Conservation (phyloP, 1,140 invertebrate species). For the Hydropsyche tenuis region DNA sequence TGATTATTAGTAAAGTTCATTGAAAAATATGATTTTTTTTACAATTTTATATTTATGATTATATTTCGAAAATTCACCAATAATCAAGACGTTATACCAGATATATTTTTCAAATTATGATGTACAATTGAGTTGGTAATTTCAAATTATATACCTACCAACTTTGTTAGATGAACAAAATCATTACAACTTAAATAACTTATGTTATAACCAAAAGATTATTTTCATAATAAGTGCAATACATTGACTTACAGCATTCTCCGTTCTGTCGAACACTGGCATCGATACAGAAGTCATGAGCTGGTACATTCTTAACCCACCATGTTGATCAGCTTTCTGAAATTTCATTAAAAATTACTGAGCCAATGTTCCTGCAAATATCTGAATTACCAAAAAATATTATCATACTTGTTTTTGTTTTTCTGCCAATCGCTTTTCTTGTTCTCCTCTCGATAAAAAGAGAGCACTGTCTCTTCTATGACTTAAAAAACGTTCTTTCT, state of each 20-base stretch:
- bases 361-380: not conserved
- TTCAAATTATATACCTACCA: not conserved
- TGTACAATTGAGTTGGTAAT: too few relatives aligned
- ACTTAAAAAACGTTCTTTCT: slow-evolving; percentile 73
- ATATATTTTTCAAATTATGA: too few relatives aligned
- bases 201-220: not conserved
- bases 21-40: too few relatives aligned
- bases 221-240: not conserved
- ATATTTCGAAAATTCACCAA: too few relatives aligned
- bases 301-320: slow-evolving; percentile 69
- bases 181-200: not conserved
- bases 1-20: too few relatives aligned
- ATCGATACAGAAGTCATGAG: slow-evolving; percentile 91
- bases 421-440: slow-evolving; percentile 61
- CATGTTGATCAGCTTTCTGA: slow-evolving; percentile 69
- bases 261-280: slow-evolving; percentile 85
- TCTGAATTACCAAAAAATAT: too few relatives aligned
- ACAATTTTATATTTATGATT: too few relatives aligned
- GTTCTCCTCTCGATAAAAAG: slow-evolving; percentile 64
- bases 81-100: too few relatives aligned
- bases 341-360: slow-evolving; percentile 47
- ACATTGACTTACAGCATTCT: slow-evolving; percentile 73
- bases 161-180: not conserved
- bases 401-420: slow-evolving; percentile 53
- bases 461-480: slow-evolving; percentile 65